Base-by-base conservation (phyloP, 2,888 invertebrate species). In the Eubasilissa splendida region DNA sequence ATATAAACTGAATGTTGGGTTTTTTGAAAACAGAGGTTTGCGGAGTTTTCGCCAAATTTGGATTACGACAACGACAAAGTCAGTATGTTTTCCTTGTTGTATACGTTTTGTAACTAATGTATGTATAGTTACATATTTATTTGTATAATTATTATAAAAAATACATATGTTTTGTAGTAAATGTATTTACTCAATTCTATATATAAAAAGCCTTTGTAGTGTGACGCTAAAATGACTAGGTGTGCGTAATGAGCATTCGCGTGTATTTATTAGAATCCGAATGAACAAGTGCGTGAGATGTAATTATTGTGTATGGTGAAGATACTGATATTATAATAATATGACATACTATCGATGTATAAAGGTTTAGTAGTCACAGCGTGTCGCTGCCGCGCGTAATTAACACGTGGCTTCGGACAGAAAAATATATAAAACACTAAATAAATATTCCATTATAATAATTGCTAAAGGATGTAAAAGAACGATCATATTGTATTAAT, bases 61-160 rank as follows among this genome's bases (percentile, higher is more conserved):
- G 56, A 75, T 66, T 58, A 63, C 70, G 71, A 59, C 60, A 76
- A 77, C 78, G 79, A 82, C 77, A 63, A 60, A 81, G 75, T 70
- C 76, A 76, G 9, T 70, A 81, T 79, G 58, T 79, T 80, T 73
- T 79, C 76, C 76, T 71, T 68, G 50, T 71, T 66, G 65, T 76
- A 81, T 81, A 81, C 79, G 79, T 81, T 81, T 60, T 76, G 75
- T 66, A 75, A 79, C 79, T 79, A 80, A 71, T 77, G 59, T 60
- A 60, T 60, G 77, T 77, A 74, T 74, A 79, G 76, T 79, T 79
- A 66, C 79, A 63, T 79, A 77, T 71, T 79, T 65, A 77, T 76
- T 81, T 73, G 54, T 75, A 60, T 50, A 68, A 59, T 77, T 77
- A 22, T 53, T 31, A 66, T 56, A 22, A 66, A 66, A 70, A 66